Evolutionary conservation across 2,113 vertebrate genomes (phyloP).

Genomic region (Synodontis membranacea): DNA sequence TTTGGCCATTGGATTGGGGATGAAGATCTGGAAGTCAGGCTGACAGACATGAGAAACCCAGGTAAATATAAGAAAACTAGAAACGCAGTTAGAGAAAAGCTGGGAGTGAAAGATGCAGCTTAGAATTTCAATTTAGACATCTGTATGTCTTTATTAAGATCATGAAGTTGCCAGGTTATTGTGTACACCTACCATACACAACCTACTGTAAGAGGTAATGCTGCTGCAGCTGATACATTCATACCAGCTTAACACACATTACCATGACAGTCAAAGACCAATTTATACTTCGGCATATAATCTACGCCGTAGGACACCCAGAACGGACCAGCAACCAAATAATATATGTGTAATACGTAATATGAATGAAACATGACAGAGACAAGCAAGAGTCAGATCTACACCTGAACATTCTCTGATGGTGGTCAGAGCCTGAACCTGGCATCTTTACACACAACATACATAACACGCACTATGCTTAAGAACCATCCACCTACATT

Average conservation of each 20-base stretch:
- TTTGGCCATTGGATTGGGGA: background rate
- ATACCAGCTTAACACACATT: background rate
- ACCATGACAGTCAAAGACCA: no score
- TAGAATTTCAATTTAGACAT: background rate
- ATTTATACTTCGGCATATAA: no score
- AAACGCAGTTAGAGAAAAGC: background rate
- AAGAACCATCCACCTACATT: conserved; percentile 36
- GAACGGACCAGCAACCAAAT: background rate
- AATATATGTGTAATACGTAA: background rate
- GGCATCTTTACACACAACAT: background rate
- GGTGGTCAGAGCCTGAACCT: background rate
- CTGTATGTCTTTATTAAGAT: background rate
- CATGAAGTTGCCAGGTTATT: background rate
- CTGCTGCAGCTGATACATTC: background rate
- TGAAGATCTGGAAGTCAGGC: background rate
- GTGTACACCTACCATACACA: background rate
- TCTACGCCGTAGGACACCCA: no score
- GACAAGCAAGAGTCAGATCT: background rate
- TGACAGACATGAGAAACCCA: background rate
- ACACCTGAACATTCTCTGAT: background rate
- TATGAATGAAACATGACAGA: background rate
- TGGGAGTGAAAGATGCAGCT: background rate
- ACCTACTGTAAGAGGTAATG: background rate
- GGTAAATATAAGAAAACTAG: background rate
- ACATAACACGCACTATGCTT: background rate